phyloP scores from a whole-genome alignment of 2,888 invertebrate genomes.

The Tenthredo mesomela region DNA sequence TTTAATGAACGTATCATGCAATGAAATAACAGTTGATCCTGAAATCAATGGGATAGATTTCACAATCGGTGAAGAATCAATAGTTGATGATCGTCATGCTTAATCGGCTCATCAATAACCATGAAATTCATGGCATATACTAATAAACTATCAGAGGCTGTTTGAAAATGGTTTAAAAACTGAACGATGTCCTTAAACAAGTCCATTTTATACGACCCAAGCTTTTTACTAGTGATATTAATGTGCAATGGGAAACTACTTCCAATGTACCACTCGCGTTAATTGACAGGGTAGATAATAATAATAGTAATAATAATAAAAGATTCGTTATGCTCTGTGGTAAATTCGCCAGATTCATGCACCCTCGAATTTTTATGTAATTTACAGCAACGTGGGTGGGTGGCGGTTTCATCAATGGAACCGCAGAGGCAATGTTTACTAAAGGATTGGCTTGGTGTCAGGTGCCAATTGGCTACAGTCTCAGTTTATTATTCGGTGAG shows the following conservation, averaged over 20 bases:
- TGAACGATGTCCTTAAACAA: not conserved
- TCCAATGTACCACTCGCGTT: not conserved
- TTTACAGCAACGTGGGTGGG: conserved; percentile 80
- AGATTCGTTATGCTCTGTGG: not conserved
- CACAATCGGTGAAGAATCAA: too few relatives aligned
- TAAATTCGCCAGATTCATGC: not conserved
- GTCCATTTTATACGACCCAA: not conserved
- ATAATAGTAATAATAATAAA: not conserved
- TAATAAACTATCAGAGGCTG: not conserved
- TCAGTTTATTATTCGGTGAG: conserved; percentile 84
- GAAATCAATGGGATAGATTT: too few relatives aligned
- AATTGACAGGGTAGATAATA: not conserved
- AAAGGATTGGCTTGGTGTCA: conserved; percentile 84
- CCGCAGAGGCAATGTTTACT: conserved; percentile 84
- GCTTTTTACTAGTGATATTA: not conserved
- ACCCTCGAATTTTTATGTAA: conserved; percentile 13
- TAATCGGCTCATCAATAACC: too few relatives aligned
- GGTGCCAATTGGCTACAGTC: conserved; percentile 86
- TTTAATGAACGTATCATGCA: too few relatives aligned
- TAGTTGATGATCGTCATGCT: too few relatives aligned
- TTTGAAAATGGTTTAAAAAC: not conserved
- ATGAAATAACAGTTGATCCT: too few relatives aligned
- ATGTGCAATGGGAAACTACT: not conserved
- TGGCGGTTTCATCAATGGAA: conserved; percentile 87
- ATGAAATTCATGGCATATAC: too few relatives aligned